Evolutionary conservation across 2,113 vertebrate species (phyloP).

Genomic region (Ptilorrhoa leucosticta): DNA sequence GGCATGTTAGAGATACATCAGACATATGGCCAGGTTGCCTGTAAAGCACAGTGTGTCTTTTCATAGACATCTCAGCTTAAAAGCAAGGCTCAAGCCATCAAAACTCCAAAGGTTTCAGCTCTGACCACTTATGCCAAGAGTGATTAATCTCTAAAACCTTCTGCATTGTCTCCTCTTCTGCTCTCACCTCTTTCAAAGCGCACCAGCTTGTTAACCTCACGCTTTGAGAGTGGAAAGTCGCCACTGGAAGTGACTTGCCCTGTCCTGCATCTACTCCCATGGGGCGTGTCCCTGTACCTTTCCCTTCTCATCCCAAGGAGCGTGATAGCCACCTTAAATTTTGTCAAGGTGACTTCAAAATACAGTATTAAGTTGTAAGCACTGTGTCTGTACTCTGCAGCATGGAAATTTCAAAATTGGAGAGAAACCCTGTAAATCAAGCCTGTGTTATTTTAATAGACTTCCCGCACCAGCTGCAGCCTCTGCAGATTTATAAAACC

Average conservation of each 20-base stretch:
- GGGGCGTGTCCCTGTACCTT: not conserved
- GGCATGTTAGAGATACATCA: not conserved
- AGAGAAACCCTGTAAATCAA: not conserved
- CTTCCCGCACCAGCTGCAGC: not conserved
- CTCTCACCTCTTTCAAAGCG: not conserved
- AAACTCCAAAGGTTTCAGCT: not conserved
- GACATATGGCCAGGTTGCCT: not conserved
- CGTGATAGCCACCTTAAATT: fast-evolving
- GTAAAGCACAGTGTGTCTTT: not conserved
- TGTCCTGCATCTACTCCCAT: not conserved
- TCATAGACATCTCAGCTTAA: not conserved
- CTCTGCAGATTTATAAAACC: slow-evolving; percentile 22
- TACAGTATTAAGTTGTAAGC: not conserved
- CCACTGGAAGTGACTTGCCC: not conserved
- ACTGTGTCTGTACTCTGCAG: not conserved
- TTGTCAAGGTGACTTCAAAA: not conserved
- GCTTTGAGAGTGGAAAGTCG: not conserved
- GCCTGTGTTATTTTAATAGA: not conserved
- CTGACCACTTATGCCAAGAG: not conserved
- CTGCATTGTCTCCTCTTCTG: not conserved
- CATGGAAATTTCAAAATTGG: not conserved
- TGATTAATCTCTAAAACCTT: not conserved
- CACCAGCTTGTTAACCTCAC: not conserved
- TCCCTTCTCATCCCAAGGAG: not conserved
- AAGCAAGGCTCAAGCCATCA: not conserved